Percentiles rank a stretch among this genome's conserved stretches.
Conservation (phyloP, 2,888 invertebrate species). For the Epicampocera succincta region DNA sequence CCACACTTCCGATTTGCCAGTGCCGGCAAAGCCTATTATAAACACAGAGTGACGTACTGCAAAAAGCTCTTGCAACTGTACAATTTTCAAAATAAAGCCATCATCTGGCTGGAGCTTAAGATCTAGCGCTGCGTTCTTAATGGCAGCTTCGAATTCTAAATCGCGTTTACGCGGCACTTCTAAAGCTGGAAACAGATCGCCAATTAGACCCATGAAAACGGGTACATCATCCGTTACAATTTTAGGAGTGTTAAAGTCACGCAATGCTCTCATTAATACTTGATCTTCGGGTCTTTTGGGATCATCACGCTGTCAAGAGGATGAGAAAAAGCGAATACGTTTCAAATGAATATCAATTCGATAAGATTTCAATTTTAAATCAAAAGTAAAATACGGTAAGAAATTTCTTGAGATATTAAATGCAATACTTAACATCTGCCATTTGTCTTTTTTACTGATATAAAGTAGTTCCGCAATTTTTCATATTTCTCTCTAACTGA, state of each 20-base stretch:
- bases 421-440: too few relatives aligned
- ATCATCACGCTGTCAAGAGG: constrained; percentile 84
- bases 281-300: constrained; percentile 92
- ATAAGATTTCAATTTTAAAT: too few relatives aligned
- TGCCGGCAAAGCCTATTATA: constrained; percentile 92
- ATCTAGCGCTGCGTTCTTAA: constrained; percentile 89
- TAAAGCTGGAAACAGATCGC: constrained; percentile 94
- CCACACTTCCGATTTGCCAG: constrained; percentile 97
- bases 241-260: constrained; percentile 97
- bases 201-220: constrained; percentile 96
- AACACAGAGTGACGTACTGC: constrained; percentile 97
- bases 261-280: constrained; percentile 94
- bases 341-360: too few relatives aligned
- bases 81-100: constrained; percentile 92
- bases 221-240: constrained; percentile 95
- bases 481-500: too few relatives aligned
- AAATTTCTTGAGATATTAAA: too few relatives aligned
- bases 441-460: too few relatives aligned
- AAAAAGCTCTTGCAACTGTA: constrained; percentile 95
- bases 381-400: too few relatives aligned
- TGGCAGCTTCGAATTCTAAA: constrained; percentile 90
- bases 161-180: constrained; percentile 95
- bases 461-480: too few relatives aligned
- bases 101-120: constrained; percentile 95
- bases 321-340: not conserved